Percentiles rank a stretch among this genome's conserved stretches.
Evolutionary conservation across 2,797 vertebrate species (phyloP).

Genomic region (Pristis pectinata): DNA sequence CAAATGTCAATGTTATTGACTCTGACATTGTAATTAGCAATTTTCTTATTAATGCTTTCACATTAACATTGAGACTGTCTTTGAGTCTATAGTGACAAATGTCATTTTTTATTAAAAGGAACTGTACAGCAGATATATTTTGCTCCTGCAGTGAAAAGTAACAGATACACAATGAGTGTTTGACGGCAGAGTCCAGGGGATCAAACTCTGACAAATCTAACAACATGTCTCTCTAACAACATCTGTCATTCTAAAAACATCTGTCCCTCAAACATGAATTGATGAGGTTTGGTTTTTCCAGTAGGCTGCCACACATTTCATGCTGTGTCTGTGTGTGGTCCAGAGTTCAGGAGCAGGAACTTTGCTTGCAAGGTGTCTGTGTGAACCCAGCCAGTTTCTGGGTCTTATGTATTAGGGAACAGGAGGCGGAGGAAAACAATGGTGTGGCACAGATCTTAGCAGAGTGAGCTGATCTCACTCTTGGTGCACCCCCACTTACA

Average conservation of each 20-base stretch:
- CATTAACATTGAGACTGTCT: background rate
- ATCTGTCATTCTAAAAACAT: no score
- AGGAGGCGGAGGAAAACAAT: background rate
- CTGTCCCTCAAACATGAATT: background rate
- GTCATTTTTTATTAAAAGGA: background rate
- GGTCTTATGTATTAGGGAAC: background rate
- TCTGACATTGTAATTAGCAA: background rate
- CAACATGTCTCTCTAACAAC: no score
- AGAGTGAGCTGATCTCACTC: constrained; percentile 76
- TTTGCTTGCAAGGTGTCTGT: background rate
- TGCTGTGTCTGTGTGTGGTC: background rate
- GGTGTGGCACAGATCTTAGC: constrained; percentile 51
- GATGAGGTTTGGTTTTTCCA: background rate
- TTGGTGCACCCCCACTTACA: constrained; percentile 83
- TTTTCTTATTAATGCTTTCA: background rate
- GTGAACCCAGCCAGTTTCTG: background rate
- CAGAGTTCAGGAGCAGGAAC: background rate
- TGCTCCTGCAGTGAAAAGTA: background rate
- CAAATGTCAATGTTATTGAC: no score
- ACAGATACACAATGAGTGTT: background rate
- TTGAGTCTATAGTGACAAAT: background rate
- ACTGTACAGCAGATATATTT: background rate
- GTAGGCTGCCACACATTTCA: background rate
- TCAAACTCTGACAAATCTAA: background rate
- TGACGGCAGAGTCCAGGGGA: background rate